Base-by-base conservation (phyloP, 2,797 vertebrate species). In the Typhlichthys subterraneus region DNA sequence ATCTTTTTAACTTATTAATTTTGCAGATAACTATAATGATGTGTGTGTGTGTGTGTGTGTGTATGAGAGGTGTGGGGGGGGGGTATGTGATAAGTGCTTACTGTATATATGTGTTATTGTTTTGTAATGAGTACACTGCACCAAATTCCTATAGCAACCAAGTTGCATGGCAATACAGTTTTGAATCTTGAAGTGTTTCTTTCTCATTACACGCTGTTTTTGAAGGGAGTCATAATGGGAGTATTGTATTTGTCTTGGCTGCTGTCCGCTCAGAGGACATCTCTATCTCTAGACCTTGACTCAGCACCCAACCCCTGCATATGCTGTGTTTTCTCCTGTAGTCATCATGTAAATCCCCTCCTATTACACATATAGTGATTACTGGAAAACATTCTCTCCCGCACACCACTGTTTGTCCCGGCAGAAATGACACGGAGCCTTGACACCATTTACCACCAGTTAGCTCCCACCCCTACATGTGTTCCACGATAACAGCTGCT, bases 311-410 rank as follows among this genome's bases (percentile, higher is more conserved):
- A 0, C 29, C 4, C 13, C 17, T 58, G 42, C 13, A 45, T 14
- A 45, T 14, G 54, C 71, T 51, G 54, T 58, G 42, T 17, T 52
- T 29, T 74, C 54, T 75, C 48, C 58, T 54, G 23, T 12, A 15
- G 2, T 61, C 2, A 19, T 59, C 56, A 29, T 14, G 57, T 15
- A 64, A 76, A 74, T 46, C 73, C 58, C 23, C 61, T 50, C 33
- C 58, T 42, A 58, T 70, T 66, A 63, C 66, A 63, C 61, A 55
- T 31, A 19, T 48, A 60, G 52, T 69, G 70, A 71, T 71, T 67
- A 63, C 33, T 57, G 12, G 14, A 55, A 67, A 42, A 4, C 61
- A 48, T 48, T 71, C 14, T 46, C 45, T 15, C 56, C 64, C 48
- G 14, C 31, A 23, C 15, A 52, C 15, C 38, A 65, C 33, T 52